Percentiles rank a stretch among this genome's conserved stretches.
These are phyloP conservation scores for Elmis aenea DNA, from an alignment of 2,888 invertebrate species.

Conservation along the genomic window DNA sequence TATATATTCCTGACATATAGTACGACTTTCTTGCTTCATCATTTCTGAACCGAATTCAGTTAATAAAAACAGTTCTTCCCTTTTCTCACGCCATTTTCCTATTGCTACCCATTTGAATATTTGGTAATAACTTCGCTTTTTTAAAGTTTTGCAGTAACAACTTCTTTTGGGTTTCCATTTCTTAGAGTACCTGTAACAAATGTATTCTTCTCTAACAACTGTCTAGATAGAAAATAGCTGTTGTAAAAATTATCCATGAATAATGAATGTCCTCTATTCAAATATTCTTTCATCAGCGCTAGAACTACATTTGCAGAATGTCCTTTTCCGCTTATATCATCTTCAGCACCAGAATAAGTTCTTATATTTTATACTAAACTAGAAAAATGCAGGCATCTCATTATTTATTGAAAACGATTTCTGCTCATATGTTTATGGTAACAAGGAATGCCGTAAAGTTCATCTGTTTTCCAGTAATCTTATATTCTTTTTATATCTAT, in stretches of 20 bases:
- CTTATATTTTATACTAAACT: constrained; percentile 24
- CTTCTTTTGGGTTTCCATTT: constrained; percentile 14
- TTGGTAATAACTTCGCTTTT: constrained; percentile 9
- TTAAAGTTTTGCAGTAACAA: constrained; percentile 19
- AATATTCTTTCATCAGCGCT: constrained; percentile 19
- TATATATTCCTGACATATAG: constrained; percentile 20
- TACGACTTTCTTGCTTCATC: constrained; percentile 8
- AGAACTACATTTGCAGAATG: constrained; percentile 26
- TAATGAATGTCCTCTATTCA: too few species aligned
- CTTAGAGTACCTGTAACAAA: constrained; percentile 23
- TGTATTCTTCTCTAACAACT: constrained; percentile 20
- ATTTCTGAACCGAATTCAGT: constrained; percentile 19
- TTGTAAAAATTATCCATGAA: too few species aligned
- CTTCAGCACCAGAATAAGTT: constrained; percentile 26
- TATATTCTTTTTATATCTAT: neutral
- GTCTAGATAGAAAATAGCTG: too few species aligned
- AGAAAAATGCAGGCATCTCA: constrained; percentile 6
- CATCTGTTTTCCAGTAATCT: constrained; percentile 4
- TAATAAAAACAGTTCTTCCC: constrained; percentile 23
- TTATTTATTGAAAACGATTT: constrained; percentile 1
- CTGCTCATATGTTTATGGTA: constrained; percentile 2
- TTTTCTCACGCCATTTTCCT: constrained; percentile 23
- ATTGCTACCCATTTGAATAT: constrained; percentile 16
- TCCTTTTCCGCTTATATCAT: constrained; percentile 22
- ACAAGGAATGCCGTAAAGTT: neutral